Base-by-base conservation (phyloP, 2,888 invertebrate species). In the Chymomyza fuscimana region DNA sequence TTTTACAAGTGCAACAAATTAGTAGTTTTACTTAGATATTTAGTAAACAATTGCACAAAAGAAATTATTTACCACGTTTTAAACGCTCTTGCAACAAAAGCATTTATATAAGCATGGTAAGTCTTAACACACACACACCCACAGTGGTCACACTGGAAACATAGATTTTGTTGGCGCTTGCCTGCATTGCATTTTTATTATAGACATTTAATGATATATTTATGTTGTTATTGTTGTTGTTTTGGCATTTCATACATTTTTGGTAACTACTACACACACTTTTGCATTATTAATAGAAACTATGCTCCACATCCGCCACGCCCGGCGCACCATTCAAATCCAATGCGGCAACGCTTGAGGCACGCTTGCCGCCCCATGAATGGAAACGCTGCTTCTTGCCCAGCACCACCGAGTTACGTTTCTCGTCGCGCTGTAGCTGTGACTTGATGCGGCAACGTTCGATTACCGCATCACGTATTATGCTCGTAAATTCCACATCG, bases 301-400 rank as follows among this genome's bases (percentile, higher is more conserved):
- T 69, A 46, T 52, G 68, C 5, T 61, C 58, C 50, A 78, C 15
- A 29, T 15, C 52, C 40, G 46, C 59, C 15, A 76, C 51, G 19
- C 73, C 62, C 58, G 73, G 51, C 3, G 67, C 5, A 7, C 56
- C 70, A 9, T 22, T 69, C 19, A 71, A 29, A 16, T 76, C 76
- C 25, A 32, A 32, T 1, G 32, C 32, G 4, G 32, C 32, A 7
- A 1, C 32, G 32, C 32, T 32, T 7, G 65, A 68, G 5, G 90
- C 80, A 10, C 92, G 85, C 69, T 92, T 92, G 63, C 92, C 92
- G 60, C 92, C 92, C 92, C 92, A 92, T 1, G 92, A 92, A 75
- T 92, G 92, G 77, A 92, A 92, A 4, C 91, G 85, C 72, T 91
- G 92, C 73, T 92, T 91, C 78, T 92, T 92, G 54, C 92, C 92